These are phyloP conservation scores for Aphaenogaster rudis DNA, from an alignment of 1,140 invertebrate genomes.

Conservation along the genomic window DNA sequence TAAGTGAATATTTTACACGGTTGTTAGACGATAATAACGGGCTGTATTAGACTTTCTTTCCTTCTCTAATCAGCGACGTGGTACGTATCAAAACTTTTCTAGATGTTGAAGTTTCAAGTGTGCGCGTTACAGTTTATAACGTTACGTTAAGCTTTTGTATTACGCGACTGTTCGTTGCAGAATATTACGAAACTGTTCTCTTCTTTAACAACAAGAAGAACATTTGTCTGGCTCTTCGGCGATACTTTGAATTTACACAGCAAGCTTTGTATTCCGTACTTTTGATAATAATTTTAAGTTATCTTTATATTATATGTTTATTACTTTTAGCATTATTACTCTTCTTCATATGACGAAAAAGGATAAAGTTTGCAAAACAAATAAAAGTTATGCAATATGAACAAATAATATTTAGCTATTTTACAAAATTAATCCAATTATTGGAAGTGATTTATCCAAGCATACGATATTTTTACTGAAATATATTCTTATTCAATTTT, in stretches of 20 bases:
- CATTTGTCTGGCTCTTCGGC: neutral
- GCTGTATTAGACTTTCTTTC: neutral
- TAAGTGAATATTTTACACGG: constrained; percentile 49
- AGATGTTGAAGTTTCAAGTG: constrained; percentile 1
- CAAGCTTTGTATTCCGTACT: neutral
- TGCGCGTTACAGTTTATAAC: neutral
- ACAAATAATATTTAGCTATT: neutral
- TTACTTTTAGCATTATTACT: neutral
- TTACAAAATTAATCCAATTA: neutral
- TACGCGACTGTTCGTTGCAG: constrained; percentile 18
- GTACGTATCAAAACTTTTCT: constrained; percentile 16
- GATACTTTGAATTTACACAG: neutral
- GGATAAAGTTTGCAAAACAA: neutral
- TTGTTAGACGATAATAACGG: constrained; percentile 30
- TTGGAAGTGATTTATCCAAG: neutral
- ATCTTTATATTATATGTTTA: neutral
- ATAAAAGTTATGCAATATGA: neutral
- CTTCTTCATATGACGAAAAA: neutral
- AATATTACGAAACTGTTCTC: constrained; percentile 2
- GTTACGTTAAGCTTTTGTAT: constrained; percentile 11
- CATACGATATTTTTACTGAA: neutral
- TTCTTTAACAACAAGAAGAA: constrained; percentile 11
- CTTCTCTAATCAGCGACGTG: neutral
- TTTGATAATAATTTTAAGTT: neutral
- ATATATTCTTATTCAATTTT: constrained; percentile 29